These are phyloP conservation scores for Helogale parvula DNA, from an alignment of 2,113 vertebrate species.

Conservation along the genomic window DNA sequence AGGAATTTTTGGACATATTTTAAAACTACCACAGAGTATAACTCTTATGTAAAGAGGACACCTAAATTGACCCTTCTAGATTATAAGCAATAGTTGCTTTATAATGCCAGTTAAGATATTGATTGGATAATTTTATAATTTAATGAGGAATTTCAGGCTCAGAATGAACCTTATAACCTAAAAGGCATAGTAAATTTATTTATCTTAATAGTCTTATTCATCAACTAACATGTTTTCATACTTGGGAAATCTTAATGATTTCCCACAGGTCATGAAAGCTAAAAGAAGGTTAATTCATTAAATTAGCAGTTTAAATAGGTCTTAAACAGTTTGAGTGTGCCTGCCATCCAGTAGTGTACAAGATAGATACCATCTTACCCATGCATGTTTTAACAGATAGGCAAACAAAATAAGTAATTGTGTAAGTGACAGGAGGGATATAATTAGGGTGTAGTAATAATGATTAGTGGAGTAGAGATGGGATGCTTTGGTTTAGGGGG, in stretches of 20 bases:
- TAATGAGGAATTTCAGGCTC: neutral
- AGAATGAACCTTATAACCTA: neutral
- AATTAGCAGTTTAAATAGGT: neutral
- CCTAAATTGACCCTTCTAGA: neutral
- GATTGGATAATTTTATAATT: neutral
- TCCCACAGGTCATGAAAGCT: neutral
- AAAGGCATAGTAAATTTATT: neutral
- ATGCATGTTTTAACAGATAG: neutral
- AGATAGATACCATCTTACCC: neutral
- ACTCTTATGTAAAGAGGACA: neutral
- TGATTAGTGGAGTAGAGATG: neutral
- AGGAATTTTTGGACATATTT: neutral
- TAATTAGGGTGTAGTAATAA: neutral
- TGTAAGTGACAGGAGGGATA: neutral
- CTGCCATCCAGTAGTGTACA: neutral
- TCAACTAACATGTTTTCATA: neutral
- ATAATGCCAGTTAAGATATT: neutral
- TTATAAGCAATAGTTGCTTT: constrained; percentile 11
- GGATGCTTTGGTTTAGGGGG: neutral
- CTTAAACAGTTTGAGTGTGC: neutral
- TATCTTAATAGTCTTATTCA: neutral
- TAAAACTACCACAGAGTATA: neutral
- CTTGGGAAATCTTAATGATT: neutral
- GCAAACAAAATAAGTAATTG: neutral
- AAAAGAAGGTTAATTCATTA: neutral